Base-by-base conservation (phyloP, 2,888 invertebrate genomes). In the Octonoba sinensis region DNA sequence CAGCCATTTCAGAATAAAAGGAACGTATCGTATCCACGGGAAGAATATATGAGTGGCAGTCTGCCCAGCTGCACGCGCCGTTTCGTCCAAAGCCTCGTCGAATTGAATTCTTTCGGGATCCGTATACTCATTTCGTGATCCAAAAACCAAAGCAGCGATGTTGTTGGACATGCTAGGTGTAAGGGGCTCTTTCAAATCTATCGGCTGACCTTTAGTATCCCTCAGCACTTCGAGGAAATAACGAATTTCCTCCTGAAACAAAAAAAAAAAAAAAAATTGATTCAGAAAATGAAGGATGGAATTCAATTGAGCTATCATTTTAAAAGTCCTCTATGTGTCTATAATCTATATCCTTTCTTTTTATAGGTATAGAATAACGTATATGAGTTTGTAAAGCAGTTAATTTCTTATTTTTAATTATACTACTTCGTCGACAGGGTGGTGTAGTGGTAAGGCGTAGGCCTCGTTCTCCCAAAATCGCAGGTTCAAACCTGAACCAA, bases 121-220 rank as follows among this genome's bases (percentile, higher is more conserved):
- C 27, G 71, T 66, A 62, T 84, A 84, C 6, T 85, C 84, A 57
- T 82, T 85, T 70, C 85, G 16, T 36, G 84, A 70, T 8, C 86
- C 86, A 67, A 85, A 86, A 0, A 86, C 73, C 13, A 86, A 67
- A 16, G 83, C 78, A 12, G 82, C 84, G 24, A 85, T 85, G 73
- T 82, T 85, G 65, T 85, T 86, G 22, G 85, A 85, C 66, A 85
- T 78, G 54, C 84, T 83, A 3, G 84, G 82, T 1, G 84, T 72
- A 47, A 86, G 47, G 3, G 82, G 77, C 0, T 27, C 51, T 22
- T 64, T 75, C 1, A 83, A 27, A 36, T 85, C 74, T 6, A 84
- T 36, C 0, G 84, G 85, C 49, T 75, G 22, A 0, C 76, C 77
- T 12, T 76, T 56, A 12, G 36, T 11, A 1, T n/a, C 24, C 18